A percentile compares a stretch with the other conserved stretches of the same genome.
phyloP scores from a whole-genome alignment of 2,797 vertebrate species.

The Erethizon dorsatum region DNA sequence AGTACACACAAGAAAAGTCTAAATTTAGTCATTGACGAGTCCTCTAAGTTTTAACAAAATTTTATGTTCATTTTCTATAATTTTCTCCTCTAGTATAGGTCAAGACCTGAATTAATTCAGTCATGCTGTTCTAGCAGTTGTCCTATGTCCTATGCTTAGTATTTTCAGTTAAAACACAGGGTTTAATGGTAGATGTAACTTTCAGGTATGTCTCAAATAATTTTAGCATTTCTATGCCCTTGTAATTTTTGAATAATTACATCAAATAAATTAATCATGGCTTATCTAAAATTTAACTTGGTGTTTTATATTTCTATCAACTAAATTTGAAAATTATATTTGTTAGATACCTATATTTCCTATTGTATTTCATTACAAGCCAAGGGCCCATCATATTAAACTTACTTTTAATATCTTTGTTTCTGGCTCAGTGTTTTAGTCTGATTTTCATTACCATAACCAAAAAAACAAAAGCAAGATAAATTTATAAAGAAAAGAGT shows the following conservation, averaged over 20 bases:
- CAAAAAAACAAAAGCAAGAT: not conserved
- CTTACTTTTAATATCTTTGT: not conserved
- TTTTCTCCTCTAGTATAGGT: not conserved
- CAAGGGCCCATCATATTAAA: not conserved
- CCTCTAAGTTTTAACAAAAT: not conserved
- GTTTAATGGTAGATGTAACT: not conserved
- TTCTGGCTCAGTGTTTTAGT: not conserved
- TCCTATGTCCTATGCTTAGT: not conserved
- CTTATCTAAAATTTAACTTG: not conserved
- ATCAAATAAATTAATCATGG: not conserved
- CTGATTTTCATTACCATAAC: not conserved
- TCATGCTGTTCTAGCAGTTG: not conserved
- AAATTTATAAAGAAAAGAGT: not conserved
- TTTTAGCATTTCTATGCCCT: not conserved
- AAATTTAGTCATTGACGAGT: not conserved
- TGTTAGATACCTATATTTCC: fast-evolving
- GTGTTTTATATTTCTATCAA: not conserved
- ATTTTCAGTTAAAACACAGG: not conserved
- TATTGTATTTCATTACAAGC: not conserved
- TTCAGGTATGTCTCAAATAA: not conserved
- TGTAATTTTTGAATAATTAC: not conserved
- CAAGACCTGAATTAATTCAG: not conserved
- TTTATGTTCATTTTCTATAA: not conserved
- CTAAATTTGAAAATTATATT: not conserved
- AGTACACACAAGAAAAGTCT: too few species aligned